Evolutionary conservation across 2,113 vertebrate species (phyloP).

Genomic region (Cynocephalus volans): DNA sequence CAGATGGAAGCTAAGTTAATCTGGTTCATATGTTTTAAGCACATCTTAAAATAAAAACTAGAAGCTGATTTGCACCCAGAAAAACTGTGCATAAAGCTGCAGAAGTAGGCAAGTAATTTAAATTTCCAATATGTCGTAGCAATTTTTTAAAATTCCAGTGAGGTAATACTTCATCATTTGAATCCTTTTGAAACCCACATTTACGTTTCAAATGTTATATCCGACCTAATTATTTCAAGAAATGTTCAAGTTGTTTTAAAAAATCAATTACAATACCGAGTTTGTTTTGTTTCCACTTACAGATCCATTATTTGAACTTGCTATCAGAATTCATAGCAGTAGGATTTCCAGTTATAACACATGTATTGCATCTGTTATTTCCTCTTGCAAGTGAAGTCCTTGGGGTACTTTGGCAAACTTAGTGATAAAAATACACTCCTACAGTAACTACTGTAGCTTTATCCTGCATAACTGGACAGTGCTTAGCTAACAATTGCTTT

Average conservation of each 20-base stretch:
- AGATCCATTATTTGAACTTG: constrained; percentile 16
- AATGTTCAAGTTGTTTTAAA: neutral
- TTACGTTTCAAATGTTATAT: constrained; percentile 27
- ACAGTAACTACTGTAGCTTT: neutral
- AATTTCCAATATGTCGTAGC: constrained; percentile 57
- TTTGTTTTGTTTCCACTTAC: constrained; percentile 12
- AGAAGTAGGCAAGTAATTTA: constrained; percentile 62
- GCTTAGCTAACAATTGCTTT: neutral
- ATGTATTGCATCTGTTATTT: neutral
- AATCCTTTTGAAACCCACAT: constrained; percentile 45
- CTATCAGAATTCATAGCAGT: neutral
- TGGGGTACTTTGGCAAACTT: neutral
- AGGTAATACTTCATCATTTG: neutral
- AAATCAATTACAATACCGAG: constrained; percentile 16
- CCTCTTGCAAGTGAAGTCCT: neutral
- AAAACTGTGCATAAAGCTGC: constrained; percentile 19
- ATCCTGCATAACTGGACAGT: neutral
- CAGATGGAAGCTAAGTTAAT: constrained; percentile 45
- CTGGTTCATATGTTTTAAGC: constrained; percentile 63
- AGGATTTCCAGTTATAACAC: neutral
- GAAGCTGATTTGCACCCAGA: constrained; percentile 31
- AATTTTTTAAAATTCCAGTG: neutral
- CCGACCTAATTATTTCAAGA: constrained; percentile 70
- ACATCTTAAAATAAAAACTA: constrained; percentile 75
- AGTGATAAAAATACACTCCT: neutral